These are phyloP conservation scores for Heliothis peltigera DNA, from an alignment of 2,888 invertebrate genomes.

Conservation along the genomic window DNA sequence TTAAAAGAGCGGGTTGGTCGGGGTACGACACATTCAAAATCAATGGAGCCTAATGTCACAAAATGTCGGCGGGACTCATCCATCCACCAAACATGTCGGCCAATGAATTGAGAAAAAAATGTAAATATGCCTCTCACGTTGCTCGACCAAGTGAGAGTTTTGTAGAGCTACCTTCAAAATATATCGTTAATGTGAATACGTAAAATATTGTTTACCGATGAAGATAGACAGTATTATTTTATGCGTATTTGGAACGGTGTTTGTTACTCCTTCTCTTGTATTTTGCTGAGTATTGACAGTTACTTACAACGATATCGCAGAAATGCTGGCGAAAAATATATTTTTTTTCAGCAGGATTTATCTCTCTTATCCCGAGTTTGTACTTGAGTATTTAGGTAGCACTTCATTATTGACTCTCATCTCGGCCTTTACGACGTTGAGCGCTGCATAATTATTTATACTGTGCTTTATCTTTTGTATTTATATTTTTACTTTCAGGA, in stretches of 20 bases:
- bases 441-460: constrained; percentile 46
- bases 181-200: constrained; percentile 58
- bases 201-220: constrained; percentile 57
- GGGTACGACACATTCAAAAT: constrained; percentile 84
- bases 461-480: constrained; percentile 30
- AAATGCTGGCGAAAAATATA: constrained; percentile 14
- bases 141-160: constrained; percentile 74
- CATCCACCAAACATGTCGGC: constrained; percentile 75
- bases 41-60: constrained; percentile 88
- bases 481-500: constrained; percentile 1
- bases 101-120: constrained; percentile 81
- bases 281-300: constrained; percentile 39
- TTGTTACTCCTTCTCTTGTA: constrained; percentile 39
- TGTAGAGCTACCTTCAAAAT: constrained; percentile 63
- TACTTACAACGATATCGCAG: constrained; percentile 39
- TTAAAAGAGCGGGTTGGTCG: constrained; percentile 83
- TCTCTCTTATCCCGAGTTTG: constrained; percentile 33
- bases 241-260: constrained; percentile 26
- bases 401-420: constrained; percentile 55
- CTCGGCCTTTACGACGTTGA: constrained; percentile 21
- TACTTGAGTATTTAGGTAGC: constrained; percentile 45
- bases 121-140: constrained; percentile 77
- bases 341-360: constrained; percentile 32
- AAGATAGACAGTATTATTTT: constrained; percentile 46
- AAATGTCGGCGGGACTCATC: constrained; percentile 80